A percentile compares a stretch with the other conserved stretches of the same genome.
Evolutionary conservation across 2,797 vertebrate species (phyloP).

Genomic region (Lutjanus campechanus): DNA sequence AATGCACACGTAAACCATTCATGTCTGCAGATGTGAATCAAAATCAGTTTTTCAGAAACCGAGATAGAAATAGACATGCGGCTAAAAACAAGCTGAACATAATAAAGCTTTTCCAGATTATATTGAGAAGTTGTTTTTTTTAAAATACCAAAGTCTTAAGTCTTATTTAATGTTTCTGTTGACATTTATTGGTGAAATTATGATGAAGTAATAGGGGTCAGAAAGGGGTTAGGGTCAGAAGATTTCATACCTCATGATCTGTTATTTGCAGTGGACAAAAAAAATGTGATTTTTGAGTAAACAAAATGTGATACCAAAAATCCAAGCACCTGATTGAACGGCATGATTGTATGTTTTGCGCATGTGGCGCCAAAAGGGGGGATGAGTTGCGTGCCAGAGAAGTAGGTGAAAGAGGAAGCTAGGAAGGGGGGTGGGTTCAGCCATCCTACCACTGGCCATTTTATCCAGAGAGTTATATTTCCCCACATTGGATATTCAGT

Average conservation of each 20-base stretch:
- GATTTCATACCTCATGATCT: background rate
- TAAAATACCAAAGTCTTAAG: background rate
- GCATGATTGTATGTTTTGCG: background rate
- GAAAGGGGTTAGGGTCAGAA: background rate
- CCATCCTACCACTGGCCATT: background rate
- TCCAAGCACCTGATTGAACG: background rate
- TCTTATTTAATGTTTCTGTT: background rate
- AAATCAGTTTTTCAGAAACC: background rate
- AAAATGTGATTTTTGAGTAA: background rate
- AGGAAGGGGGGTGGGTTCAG: background rate
- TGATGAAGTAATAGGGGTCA: background rate
- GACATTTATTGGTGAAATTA: background rate
- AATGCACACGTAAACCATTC: background rate
- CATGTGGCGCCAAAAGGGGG: too few species aligned
- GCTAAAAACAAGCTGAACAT: background rate
- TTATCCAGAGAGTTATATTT: background rate
- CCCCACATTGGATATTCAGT: background rate
- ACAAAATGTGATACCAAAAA: background rate
- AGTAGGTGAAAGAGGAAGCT: background rate
- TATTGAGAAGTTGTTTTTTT: too few species aligned
- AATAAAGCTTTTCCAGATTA: background rate
- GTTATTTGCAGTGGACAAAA: background rate
- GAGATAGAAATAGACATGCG: background rate
- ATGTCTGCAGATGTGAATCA: constrained; percentile 2
- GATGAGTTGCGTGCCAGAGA: too few species aligned